Evolutionary conservation across 1,140 invertebrate species (phyloP), one percentile per base, ranked within the genome.

Genomic region (Nasonia vitripennis): DNA sequence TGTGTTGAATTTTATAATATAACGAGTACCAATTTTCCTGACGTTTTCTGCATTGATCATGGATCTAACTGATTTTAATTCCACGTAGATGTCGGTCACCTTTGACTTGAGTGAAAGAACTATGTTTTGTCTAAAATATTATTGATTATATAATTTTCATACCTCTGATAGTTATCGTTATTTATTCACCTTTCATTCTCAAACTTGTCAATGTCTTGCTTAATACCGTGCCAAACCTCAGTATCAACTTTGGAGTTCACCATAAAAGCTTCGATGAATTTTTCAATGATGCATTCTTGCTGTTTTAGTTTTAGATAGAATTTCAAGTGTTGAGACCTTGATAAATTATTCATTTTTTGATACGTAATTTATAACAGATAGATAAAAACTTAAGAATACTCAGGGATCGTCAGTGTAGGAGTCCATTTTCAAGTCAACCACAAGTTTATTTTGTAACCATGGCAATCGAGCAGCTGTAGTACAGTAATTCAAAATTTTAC

Each of bases 241-340:
- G 88, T n/a, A n/a, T 90, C 86, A 55, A 90, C 83, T 85, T 91
- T 93, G 86, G 91, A 89, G 51, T 86, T 91, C 0, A 86, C 86
- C 7, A 93, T 88, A 78, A 91, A 87, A n/a, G 86, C 73, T 6
- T 84, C 81, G 0, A 93, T 74, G 17, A 88, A 90, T 71, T 90
- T 93, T 67, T 92, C 91, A 23, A 93, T 89, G 78, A 90, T 86
- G 34, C 89, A 75, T 82, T 93, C 91, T 78, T 93, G 90, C 41
- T 91, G 90, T 70, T 92, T 93, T 34, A 93, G 78, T 68, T 90
- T 90, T 9, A 92, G 78, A 34, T 92, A 85, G 17, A 90, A 86
- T 73, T 90, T 91, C 17, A 90, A 83, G 74, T 74, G 68, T 48
- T 78, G 81, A 71, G 27, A n/a, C 4, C 74, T 86, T 2, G 48